Evolutionary conservation across 2,113 vertebrate genomes (phyloP).

Genomic region (Chaetura pelagica): DNA sequence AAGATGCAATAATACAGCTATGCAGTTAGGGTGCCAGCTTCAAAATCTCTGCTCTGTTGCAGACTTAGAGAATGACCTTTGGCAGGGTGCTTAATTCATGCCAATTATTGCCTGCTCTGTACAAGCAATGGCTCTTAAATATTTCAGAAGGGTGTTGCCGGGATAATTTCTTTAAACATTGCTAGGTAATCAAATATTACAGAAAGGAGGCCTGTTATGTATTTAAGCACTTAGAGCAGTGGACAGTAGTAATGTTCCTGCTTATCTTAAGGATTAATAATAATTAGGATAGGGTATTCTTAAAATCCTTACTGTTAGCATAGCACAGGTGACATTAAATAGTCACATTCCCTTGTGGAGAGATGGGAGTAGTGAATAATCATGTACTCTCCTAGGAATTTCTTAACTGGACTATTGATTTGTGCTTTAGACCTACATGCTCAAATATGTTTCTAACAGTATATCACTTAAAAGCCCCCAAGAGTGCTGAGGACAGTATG

Average conservation of each 20-base stretch:
- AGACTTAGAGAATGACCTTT: not conserved
- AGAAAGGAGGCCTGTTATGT: not conserved
- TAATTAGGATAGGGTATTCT: not conserved
- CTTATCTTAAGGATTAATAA: not conserved
- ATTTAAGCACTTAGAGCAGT: not conserved
- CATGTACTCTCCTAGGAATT: not conserved
- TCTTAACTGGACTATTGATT: not conserved
- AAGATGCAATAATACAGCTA: not conserved
- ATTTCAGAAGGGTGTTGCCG: constrained; percentile 19
- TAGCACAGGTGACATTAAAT: not conserved
- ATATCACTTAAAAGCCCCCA: not conserved
- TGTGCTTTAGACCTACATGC: not conserved
- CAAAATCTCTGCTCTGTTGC: not conserved
- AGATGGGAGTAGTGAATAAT: not conserved
- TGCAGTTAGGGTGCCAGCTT: not conserved
- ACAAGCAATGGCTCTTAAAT: constrained; percentile 14
- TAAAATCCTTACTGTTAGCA: not conserved
- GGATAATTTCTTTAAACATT: constrained; percentile 1
- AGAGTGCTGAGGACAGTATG: not conserved
- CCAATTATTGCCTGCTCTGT: not conserved
- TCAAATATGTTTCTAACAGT: not conserved
- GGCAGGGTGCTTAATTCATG: not conserved
- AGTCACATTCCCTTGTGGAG: not conserved
- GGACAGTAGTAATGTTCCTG: not conserved
- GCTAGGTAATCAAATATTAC: not conserved